A percentile compares a stretch with the other conserved stretches of the same genome.
Evolutionary conservation across 1,140 invertebrate genomes (phyloP).

Genomic region (Drosophila simulans): DNA sequence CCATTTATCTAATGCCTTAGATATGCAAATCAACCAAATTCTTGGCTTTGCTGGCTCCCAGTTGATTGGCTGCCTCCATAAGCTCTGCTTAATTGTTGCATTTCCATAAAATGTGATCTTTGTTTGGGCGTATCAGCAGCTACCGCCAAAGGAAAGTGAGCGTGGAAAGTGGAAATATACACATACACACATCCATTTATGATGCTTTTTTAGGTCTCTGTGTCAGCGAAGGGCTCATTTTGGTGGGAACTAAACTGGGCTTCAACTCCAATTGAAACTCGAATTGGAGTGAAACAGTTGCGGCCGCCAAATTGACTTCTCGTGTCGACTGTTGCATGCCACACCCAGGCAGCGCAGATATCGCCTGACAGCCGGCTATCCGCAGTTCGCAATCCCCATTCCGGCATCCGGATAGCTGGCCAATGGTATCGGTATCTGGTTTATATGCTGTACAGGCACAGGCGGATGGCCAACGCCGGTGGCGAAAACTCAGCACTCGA

Average conservation of each 20-base stretch:
- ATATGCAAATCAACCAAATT: constrained; percentile 75
- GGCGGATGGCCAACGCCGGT: constrained; percentile 48
- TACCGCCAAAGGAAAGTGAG: constrained; percentile 70
- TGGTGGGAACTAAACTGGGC: constrained; percentile 18
- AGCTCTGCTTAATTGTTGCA: constrained; percentile 67
- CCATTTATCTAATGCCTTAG: constrained; percentile 73
- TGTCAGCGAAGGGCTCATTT: constrained; percentile 33
- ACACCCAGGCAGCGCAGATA: constrained; percentile 39
- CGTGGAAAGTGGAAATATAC: constrained; percentile 59
- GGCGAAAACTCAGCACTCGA: constrained; percentile 42
- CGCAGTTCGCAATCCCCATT: constrained; percentile 22
- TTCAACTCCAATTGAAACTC: not conserved
- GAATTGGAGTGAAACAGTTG: constrained; percentile 29
- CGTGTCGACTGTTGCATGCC: constrained; percentile 50
- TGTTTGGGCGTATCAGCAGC: constrained; percentile 1
- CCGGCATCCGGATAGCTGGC: constrained; percentile 13
- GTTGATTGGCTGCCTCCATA: constrained; percentile 58
- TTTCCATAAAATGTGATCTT: constrained; percentile 65
- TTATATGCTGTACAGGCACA: not conserved
- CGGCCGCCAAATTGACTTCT: constrained; percentile 53
- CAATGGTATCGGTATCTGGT: constrained; percentile 1
- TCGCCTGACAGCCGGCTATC: constrained; percentile 49
- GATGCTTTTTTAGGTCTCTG: constrained; percentile 54
- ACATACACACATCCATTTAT: constrained; percentile 22
- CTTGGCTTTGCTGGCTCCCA: constrained; percentile 30